Conservation (phyloP, 2,797 vertebrate species). For the Acanthornis magna region DNA sequence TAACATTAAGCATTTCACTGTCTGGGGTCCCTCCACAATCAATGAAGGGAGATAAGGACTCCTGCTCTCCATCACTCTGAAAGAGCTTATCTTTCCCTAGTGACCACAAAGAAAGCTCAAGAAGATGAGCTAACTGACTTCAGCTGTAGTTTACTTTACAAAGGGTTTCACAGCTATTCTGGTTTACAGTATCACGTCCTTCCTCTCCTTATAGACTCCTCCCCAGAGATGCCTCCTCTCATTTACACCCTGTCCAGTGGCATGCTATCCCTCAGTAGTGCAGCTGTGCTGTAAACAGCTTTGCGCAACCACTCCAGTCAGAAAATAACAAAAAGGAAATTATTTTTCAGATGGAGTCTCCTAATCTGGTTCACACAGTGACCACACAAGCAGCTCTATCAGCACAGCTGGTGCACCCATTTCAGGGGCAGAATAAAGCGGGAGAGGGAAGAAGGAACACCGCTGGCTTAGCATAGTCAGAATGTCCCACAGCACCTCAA, state of each 20-base stretch:
- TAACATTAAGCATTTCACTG: background rate
- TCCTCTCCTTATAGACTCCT: background rate
- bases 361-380: background rate
- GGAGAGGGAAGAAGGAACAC: background rate
- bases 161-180: constrained; percentile 11
- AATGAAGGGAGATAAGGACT: constrained; percentile 15
- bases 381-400: background rate
- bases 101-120: background rate
- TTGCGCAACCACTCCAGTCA: background rate
- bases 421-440: background rate
- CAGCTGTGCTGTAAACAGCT: constrained; percentile 11
- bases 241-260: constrained; percentile 1
- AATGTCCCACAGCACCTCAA: background rate
- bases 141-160: background rate
- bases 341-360: background rate
- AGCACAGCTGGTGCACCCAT: background rate
- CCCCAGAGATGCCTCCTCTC: background rate
- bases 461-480: background rate
- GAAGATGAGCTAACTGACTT: constrained; percentile 5
- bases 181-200: background rate
- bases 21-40: background rate
- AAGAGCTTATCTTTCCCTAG: constrained; percentile 12
- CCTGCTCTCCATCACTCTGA: constrained; percentile 5
- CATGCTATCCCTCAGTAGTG: background rate
- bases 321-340: constrained; percentile 1